Percentiles rank a stretch among this genome's conserved stretches.
phyloP scores from a whole-genome alignment of 2,888 invertebrate genomes.

The Tetrapedia diversipes region DNA sequence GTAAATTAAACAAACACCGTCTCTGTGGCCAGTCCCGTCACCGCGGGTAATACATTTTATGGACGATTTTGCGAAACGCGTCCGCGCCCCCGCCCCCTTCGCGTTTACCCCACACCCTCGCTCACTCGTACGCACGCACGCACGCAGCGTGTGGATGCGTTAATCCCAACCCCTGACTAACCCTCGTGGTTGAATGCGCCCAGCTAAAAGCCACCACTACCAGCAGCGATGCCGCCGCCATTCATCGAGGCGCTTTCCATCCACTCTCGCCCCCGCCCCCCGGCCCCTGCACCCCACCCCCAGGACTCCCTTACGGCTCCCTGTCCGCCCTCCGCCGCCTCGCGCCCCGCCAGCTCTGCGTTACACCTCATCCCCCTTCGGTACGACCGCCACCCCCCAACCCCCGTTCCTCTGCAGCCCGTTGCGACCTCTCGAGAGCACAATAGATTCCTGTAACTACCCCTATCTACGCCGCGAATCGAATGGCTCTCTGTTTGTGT shows the following conservation, averaged over 20 bases:
- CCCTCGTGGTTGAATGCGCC: conserved; percentile 73
- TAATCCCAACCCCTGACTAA: conserved; percentile 69
- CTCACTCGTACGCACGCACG: conserved; percentile 27
- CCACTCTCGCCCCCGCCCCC: conserved; percentile 30
- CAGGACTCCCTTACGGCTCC: conserved; percentile 2
- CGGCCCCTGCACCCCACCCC: neutral
- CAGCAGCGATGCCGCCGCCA: conserved; percentile 63
- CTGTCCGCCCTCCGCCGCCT: neutral
- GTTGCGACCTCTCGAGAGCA: conserved; percentile 71
- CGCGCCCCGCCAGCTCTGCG: neutral
- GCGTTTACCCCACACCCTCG: neutral
- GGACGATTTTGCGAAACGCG: conserved; percentile 72
- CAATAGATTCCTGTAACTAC: conserved; percentile 79
- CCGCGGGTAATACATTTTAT: conserved; percentile 71
- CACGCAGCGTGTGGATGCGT: conserved; percentile 67
- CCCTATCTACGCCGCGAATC: conserved; percentile 76
- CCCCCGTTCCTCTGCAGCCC: conserved; percentile 42
- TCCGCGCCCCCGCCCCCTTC: neutral
- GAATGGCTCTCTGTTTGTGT: conserved; percentile 78
- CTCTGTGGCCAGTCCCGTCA: conserved; percentile 49
- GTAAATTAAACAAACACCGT: conserved; percentile 71
- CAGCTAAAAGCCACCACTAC: conserved; percentile 73
- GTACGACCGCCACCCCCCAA: conserved; percentile 14
- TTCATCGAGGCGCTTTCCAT: conserved; percentile 68
- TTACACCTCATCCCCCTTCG: neutral